These are phyloP conservation scores for Capra hircus DNA, from an alignment of 2,113 vertebrate genomes.

Conservation along the genomic window DNA sequence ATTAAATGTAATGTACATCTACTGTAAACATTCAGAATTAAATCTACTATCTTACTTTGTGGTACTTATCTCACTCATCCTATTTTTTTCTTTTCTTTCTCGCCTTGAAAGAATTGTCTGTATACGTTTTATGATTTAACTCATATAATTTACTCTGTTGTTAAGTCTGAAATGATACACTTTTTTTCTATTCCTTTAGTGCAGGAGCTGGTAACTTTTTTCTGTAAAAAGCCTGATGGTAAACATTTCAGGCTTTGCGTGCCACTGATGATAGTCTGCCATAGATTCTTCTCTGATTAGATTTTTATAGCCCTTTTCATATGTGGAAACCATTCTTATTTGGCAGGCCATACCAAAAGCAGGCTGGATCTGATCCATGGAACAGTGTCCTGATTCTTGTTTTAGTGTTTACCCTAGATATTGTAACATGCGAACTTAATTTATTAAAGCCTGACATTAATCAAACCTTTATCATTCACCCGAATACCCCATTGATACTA, in stretches of 20 bases:
- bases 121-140: not conserved
- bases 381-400: not conserved
- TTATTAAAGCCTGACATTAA: not conserved
- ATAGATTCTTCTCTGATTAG: not conserved
- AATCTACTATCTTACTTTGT: not conserved
- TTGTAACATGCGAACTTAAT: not conserved
- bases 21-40: not conserved
- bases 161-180: not conserved
- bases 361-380: not conserved
- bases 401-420: not conserved
- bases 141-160: not conserved
- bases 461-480: not conserved
- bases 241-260: not conserved
- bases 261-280: too few relatives aligned
- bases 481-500: not conserved
- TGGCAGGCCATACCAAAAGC: not conserved
- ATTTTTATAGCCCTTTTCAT: not conserved
- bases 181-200: not conserved
- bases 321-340: not conserved
- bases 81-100: not conserved
- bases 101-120: not conserved
- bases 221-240: not conserved
- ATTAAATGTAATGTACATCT: not conserved
- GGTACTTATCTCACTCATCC: not conserved
- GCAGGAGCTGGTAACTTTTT: not conserved